phyloP scores from a whole-genome alignment of 2,888 invertebrate genomes.

The Nomada fabriciana region DNA sequence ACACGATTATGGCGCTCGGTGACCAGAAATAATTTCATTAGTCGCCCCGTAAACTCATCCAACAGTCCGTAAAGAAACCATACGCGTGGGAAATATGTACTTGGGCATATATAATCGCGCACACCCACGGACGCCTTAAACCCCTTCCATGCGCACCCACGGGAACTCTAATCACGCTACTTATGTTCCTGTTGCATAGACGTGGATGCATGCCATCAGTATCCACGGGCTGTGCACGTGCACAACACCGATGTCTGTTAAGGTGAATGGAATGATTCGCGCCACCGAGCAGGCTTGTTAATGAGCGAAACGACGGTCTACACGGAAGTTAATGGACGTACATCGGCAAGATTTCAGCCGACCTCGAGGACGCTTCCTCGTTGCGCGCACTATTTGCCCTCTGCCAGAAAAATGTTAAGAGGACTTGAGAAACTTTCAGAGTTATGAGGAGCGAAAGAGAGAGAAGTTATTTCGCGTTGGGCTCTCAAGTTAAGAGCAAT shows the following conservation, averaged over 20 bases:
- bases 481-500: not conserved
- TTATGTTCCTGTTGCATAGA: constrained; percentile 44
- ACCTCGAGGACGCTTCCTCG: constrained; percentile 1
- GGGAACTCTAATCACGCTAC: constrained; percentile 52
- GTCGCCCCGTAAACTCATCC: constrained; percentile 65
- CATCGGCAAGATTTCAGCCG: constrained; percentile 34
- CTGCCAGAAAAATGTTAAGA: not conserved
- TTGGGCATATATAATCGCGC: constrained; percentile 49
- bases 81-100: constrained; percentile 60
- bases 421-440: not conserved
- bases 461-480: not conserved
- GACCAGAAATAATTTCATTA: constrained; percentile 73
- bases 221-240: not conserved
- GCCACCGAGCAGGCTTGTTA: constrained; percentile 58
- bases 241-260: not conserved
- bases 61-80: constrained; percentile 66
- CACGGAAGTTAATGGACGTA: constrained; percentile 48
- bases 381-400: not conserved
- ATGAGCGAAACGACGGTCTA: constrained; percentile 59
- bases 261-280: constrained; percentile 59
- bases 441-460: too few relatives aligned
- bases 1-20: constrained; percentile 67
- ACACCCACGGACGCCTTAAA: constrained; percentile 45
- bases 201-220: constrained; percentile 11
- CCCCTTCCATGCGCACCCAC: constrained; percentile 22